Percentiles rank a stretch among this genome's conserved stretches.
Conservation (phyloP, 2,888 invertebrate genomes). For the Dendrolimus pini region DNA sequence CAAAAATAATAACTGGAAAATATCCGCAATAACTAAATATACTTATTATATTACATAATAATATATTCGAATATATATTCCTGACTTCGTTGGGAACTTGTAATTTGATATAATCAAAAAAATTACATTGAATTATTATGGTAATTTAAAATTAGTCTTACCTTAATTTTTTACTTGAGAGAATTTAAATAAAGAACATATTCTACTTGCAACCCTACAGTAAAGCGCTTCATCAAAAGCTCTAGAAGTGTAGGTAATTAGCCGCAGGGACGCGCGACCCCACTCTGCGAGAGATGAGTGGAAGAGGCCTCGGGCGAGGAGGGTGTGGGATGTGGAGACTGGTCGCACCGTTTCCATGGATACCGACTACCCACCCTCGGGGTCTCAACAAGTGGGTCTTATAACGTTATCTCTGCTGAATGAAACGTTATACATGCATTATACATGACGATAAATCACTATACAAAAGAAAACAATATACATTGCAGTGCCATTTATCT, state of each 20-base stretch:
- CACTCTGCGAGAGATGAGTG: slow-evolving; percentile 38
- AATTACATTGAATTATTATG: too few species aligned
- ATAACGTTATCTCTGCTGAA: slow-evolving; percentile 4
- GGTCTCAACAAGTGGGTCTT: slow-evolving; percentile 58
- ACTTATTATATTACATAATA: too few species aligned
- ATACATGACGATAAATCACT: not conserved
- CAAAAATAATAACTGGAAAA: too few species aligned
- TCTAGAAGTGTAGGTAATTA: slow-evolving; percentile 61
- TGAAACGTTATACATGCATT: not conserved
- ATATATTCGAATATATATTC: too few species aligned
- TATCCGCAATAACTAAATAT: too few species aligned
- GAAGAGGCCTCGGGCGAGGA: slow-evolving; percentile 14
- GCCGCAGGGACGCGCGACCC: slow-evolving; percentile 49
- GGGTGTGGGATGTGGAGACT: slow-evolving; percentile 17
- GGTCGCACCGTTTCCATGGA: slow-evolving; percentile 43
- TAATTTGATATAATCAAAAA: too few species aligned
- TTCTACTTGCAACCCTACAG: not conserved
- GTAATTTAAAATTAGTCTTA: too few species aligned
- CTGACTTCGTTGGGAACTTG: too few species aligned
- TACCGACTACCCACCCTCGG: slow-evolving; percentile 24
- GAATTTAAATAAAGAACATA: too few species aligned
- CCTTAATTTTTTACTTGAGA: too few species aligned
- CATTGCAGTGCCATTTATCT: too few species aligned
- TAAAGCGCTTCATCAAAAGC: slow-evolving; percentile 47
- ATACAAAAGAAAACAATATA: not conserved